Evolutionary conservation across 2,797 vertebrate species (phyloP).

Genomic region (Tenualosa ilisha): DNA sequence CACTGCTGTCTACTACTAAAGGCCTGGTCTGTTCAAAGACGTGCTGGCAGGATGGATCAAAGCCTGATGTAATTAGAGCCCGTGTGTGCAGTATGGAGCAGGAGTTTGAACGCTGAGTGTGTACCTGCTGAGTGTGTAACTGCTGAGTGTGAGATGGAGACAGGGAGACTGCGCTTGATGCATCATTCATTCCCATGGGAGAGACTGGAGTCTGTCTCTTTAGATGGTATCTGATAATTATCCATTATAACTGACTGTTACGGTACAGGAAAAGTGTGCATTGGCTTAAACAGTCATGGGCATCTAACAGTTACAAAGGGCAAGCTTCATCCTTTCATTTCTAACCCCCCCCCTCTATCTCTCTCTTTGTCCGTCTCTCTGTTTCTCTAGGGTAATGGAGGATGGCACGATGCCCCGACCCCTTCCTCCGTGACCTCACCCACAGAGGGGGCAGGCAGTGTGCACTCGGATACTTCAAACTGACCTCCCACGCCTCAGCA

Average conservation of each 20-base stretch:
- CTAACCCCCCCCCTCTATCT: neutral
- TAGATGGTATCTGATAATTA: too few relatives aligned
- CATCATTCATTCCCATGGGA: too few relatives aligned
- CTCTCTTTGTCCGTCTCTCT: conserved; percentile 7
- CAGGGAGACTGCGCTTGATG: neutral
- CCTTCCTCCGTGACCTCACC: conserved; percentile 88
- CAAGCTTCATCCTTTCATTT: neutral
- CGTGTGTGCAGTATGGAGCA: neutral
- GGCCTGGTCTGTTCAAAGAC: neutral
- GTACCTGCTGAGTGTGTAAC: neutral
- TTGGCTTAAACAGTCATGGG: too few relatives aligned
- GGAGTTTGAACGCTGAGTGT: neutral
- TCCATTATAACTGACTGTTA: too few relatives aligned
- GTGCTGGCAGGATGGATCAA: conserved; percentile 7
- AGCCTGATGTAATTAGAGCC: neutral
- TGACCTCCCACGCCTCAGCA: conserved; percentile 56
- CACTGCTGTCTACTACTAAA: neutral
- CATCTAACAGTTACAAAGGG: neutral
- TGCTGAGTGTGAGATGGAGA: neutral
- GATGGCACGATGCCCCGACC: conserved; percentile 85
- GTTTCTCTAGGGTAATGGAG: conserved; percentile 81
- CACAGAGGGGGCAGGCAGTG: conserved; percentile 84
- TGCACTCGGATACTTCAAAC: conserved; percentile 90
- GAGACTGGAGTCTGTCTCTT: too few relatives aligned
- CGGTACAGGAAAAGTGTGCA: neutral